These are phyloP conservation scores for Drosophila pectinifera DNA, from an alignment of 1,140 invertebrate genomes.

Conservation along the genomic window DNA sequence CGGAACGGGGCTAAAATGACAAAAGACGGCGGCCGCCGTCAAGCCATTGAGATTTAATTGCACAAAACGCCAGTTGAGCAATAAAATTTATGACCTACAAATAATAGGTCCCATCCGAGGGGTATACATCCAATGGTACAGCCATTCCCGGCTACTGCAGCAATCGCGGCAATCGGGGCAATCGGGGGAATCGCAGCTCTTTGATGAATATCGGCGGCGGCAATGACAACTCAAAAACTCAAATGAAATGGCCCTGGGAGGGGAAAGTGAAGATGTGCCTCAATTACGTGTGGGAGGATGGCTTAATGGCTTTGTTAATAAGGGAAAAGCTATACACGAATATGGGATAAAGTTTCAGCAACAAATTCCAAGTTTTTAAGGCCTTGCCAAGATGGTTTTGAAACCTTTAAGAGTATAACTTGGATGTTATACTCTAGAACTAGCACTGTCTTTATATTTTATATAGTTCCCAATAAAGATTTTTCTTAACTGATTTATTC, in stretches of 20 bases:
- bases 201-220: slow-evolving; percentile 64
- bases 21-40: slow-evolving; percentile 63
- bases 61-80: slow-evolving; percentile 81
- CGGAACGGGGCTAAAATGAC: slow-evolving; percentile 61
- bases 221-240: slow-evolving; percentile 49
- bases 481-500: background rate
- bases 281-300: slow-evolving; percentile 60
- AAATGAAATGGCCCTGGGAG: slow-evolving; percentile 29
- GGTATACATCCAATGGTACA: background rate
- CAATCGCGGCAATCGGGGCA: no score
- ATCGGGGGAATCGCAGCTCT: slow-evolving; percentile 69
- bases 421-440: no score
- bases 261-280: slow-evolving; percentile 53
- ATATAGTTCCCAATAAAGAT: no score
- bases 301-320: slow-evolving; percentile 1
- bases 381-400: no score
- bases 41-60: slow-evolving; percentile 84
- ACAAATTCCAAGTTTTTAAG: no score
- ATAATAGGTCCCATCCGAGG: slow-evolving; percentile 71
- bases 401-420: no score
- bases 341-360: no score
- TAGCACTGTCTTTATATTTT: no score
- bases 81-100: slow-evolving; percentile 85
- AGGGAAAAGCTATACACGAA: background rate
- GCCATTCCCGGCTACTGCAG: no score